Percentiles rank a stretch among this genome's conserved stretches.
Conservation (phyloP, 2,797 vertebrate species). For the Gymnoscopelus braueri region DNA sequence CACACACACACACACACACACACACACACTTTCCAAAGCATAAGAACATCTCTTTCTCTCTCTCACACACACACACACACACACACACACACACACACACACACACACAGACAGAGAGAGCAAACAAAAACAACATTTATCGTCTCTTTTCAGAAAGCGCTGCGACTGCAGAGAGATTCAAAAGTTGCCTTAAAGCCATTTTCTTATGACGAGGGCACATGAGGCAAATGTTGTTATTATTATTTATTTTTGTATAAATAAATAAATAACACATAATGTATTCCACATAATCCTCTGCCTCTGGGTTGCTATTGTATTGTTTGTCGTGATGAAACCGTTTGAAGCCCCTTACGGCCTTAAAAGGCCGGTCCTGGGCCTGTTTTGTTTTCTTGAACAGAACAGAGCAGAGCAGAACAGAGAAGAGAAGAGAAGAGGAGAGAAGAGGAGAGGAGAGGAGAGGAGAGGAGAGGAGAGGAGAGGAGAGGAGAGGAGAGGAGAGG, state of each 20-base stretch:
- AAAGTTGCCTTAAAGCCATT: conserved; percentile 19
- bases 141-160: conserved; percentile 18
- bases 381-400: no score
- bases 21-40: no score
- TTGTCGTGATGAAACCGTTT: conserved; percentile 24
- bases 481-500: no score
- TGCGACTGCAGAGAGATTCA: conserved; percentile 18
- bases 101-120: conserved; percentile 26
- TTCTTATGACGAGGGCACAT: conserved; percentile 16
- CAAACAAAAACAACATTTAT: background rate
- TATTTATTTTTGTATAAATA: no score
- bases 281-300: conserved; percentile 31
- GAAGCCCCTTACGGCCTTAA: conserved; percentile 28
- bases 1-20: no score
- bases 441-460: no score
- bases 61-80: no score
- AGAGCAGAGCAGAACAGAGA: no score
- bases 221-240: background rate
- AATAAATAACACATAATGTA: conserved; percentile 25
- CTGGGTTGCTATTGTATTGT: conserved; percentile 23
- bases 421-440: no score
- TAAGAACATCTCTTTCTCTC: no score
- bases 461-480: accelerated
- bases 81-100: background rate
- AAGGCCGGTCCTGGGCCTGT: conserved; percentile 5